Base-by-base conservation (phyloP, 35 echinoderm and acorn worm genomes). In the Diadema setosum region DNA sequence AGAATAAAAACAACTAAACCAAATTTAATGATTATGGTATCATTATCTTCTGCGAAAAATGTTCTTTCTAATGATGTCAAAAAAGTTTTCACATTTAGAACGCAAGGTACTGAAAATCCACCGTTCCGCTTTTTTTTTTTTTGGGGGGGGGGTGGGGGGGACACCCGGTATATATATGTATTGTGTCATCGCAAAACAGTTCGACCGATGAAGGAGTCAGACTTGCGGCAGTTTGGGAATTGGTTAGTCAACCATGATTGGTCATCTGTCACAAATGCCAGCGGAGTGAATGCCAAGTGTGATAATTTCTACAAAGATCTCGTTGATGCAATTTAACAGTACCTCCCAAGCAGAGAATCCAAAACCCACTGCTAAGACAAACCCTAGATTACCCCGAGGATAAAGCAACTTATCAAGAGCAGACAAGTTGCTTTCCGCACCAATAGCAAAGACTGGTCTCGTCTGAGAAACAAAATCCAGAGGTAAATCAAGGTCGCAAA, bases 171-270 rank as follows among this genome's bases (percentile, higher is more conserved):
- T n/a, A n/a, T n/a, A n/a, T n/a, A n/a, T n/a, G n/a, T n/a, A n/a
- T n/a, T n/a, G n/a, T n/a, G 46, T 15, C 35, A 37, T 33, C 26
- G 17, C n/a, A 42, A 33, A 18, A 88, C 65, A 3, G 39, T 88
- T 58, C 86, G 46, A 9, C 86, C 86, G n/a, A 88, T 88, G 21
- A 80, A 80, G 73, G 35, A 88, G 16, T 87, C 85, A 0, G 65
- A 55, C 64, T n/a, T 87, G 2, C 31, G 63, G 39, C 58, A 69
- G 33, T 87, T 87, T 41, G 84, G 84, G 14, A 36, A 31, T 0
- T 86, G 61, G 84, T 69, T 86, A 42, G 58, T 63, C 70, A 29
- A 39, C 8, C 84, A 86, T 64, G 60, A 70, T 45, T 86, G 84
- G 84, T n/a, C n/a, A n/a, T 56, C 58, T 64, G 84, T 86, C 9